Base-by-base conservation (phyloP, 1,140 invertebrate species). In the Planococcus citri region DNA sequence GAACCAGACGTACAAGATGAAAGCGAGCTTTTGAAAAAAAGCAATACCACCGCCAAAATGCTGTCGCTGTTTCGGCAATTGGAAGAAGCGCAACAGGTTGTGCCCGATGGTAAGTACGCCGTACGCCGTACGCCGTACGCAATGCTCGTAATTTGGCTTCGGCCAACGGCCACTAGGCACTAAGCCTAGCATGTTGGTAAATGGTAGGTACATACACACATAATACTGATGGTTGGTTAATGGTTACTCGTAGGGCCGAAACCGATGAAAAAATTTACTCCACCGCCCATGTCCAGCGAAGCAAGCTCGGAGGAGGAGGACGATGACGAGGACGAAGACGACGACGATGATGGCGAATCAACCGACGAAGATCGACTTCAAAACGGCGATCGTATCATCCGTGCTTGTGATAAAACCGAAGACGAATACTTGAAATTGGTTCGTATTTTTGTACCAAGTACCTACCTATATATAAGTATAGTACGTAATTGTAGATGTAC, bases 221-320 rank as follows among this genome's bases (percentile, higher is more conserved):
- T n/a, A n/a, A 22, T 20, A 22, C 57, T 60, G 4, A 27, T 73
- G 24, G n/a, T 70, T n/a, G 21, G 6, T 70, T 70, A 24, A 70
- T 64, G 24, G 60, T 68, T 70, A 68, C 51, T 72, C 71, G 2
- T 75, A 83, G 85, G 85, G 24, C 89, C 85, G 0, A 92, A 91
- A 77, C 91, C 91, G 0, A 76, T 94, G 70, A 94, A 94, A 77
- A 80, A 91, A 21, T 94, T 94, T 76, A 94, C 92, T 2, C 92
- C 92, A 1, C 92, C 91, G 0, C 88, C 90, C 0, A 89, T 91
- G 70, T 87, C 85, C 69, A 85, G 84, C 60, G 81, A 69, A n/a
- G 24, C n/a, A 6, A 69, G 67, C 24, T 70, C 70, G 2, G 78
- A 83, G 8, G 78, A 82, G 38, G 76, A 80, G 29, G 76, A 79